Percentiles rank a stretch among this genome's conserved stretches.
phyloP scores from a whole-genome alignment of 2,888 invertebrate species.

The Diplolepis rosae region DNA sequence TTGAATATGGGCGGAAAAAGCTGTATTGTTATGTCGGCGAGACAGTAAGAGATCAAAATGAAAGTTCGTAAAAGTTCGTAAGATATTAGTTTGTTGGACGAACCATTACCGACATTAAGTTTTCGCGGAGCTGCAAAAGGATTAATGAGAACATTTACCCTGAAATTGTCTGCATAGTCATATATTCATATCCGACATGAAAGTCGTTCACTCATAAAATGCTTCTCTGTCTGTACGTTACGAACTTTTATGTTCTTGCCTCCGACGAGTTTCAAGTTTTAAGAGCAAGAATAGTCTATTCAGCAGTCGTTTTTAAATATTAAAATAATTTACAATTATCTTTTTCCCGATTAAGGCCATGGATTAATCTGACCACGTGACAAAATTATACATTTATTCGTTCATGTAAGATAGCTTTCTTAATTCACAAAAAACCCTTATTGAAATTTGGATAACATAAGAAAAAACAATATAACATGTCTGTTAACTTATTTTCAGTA shows the following conservation, averaged over 20 bases:
- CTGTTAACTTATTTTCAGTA: no score
- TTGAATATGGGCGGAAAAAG: constrained; percentile 23
- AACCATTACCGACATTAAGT: constrained; percentile 3
- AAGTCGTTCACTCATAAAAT: not conserved
- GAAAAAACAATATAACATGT: no score
- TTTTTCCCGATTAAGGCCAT: no score
- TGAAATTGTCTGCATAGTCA: not conserved
- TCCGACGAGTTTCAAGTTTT: not conserved
- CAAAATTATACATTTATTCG: no score
- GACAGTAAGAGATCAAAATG: constrained; percentile 10
- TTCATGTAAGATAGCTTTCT: no score
- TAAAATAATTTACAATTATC: no score
- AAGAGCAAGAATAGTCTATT: not conserved
- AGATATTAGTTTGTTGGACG: constrained; percentile 11
- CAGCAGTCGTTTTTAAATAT: no score
- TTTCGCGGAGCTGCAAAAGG: not conserved
- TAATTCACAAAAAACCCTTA: no score
- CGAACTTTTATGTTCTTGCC: not conserved
- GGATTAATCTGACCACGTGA: no score
- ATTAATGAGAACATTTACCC: constrained; percentile 3
- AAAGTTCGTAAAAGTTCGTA: not conserved
- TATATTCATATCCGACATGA: not conserved
- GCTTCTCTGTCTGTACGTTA: not conserved
- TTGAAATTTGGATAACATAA: no score
- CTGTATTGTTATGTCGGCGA: constrained; percentile 12